Conservation (phyloP, 2,113 vertebrate genomes). For the Sturnira hondurensis region DNA sequence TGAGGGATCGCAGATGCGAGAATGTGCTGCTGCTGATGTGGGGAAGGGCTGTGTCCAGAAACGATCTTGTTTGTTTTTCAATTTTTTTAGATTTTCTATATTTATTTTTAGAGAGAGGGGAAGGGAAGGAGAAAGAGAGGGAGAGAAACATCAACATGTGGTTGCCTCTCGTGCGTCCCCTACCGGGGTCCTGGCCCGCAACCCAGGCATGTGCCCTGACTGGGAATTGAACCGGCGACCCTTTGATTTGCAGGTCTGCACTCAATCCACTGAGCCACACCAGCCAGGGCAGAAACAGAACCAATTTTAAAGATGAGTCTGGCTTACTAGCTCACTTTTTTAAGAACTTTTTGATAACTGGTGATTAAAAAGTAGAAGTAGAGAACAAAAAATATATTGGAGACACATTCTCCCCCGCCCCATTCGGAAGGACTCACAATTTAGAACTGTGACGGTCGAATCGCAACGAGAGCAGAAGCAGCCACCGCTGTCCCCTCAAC, state of each 20-base stretch:
- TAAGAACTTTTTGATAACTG: neutral
- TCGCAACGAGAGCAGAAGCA: neutral
- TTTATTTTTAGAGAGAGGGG: too few species aligned
- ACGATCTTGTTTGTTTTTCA: neutral
- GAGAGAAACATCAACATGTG: too few species aligned
- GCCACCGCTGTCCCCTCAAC: neutral
- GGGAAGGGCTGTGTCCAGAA: neutral
- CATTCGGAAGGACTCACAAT: neutral
- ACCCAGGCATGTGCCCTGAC: too few species aligned
- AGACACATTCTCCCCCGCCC: neutral
- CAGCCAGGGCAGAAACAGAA: neutral
- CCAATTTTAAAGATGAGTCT: neutral
- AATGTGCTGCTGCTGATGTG: accelerated
- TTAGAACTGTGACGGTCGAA: neutral
- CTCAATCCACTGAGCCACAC: too few species aligned
- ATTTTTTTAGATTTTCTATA: too few species aligned
- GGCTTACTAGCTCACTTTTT: neutral
- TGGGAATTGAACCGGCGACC: too few species aligned
- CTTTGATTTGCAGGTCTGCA: too few species aligned
- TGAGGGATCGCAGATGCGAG: neutral
- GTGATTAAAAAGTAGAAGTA: neutral
- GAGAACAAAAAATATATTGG: neutral
- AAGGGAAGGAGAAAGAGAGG: too few species aligned
- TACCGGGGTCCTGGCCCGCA: too few species aligned
- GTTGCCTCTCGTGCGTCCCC: too few species aligned